Base-by-base conservation (phyloP, 2,113 vertebrate species). In the Calidris pygmaea region DNA sequence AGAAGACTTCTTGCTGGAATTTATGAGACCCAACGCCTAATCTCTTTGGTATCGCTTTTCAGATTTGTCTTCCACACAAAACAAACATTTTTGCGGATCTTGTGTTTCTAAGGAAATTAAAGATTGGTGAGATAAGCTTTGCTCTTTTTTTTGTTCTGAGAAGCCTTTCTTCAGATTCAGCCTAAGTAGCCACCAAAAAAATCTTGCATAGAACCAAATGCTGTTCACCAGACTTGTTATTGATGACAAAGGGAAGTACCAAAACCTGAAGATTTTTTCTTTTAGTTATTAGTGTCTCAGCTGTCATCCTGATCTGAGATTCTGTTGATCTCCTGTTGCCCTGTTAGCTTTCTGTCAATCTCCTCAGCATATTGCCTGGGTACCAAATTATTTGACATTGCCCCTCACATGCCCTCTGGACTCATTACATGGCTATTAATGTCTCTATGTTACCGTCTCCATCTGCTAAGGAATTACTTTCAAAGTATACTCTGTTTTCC, bases 371-470 rank as follows among this genome's bases (percentile, higher is more conserved):
- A 93, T 63, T 85, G 70, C 73, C 55, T 67, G 52, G 82, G 93
- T 94, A 77, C 66, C 90, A 78, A 62, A 82, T 87, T 73, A 55
- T 83, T 95, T 93, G 87, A 95, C 86, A 85, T 83, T 95, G 96
- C 76, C 77, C 93, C 84, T 90, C 85, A 87, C 55, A 90, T 95
- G 81, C 91, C 47, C 90, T 95, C 21, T 93, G 85, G 89, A 93
- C 55, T 88, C 86, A 86, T 89, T 95, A 92, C 74, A 83, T 30
- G 84, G 58, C 81, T 91, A 58, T 93, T 62, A 92, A 93, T 82
- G 89, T 95, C 83, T 85, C 62, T 66, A n/a, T 87, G 90, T 91
- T 95, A 85, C 76, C 34, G 19, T 53, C 71, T 93, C 93, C 90
- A 86, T 67, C 87, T 93, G 92, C 39, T 94, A 83, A 97, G 50